Evolutionary conservation across 2,113 vertebrate genomes (phyloP).

Genomic region (Zootoca vivipara): DNA sequence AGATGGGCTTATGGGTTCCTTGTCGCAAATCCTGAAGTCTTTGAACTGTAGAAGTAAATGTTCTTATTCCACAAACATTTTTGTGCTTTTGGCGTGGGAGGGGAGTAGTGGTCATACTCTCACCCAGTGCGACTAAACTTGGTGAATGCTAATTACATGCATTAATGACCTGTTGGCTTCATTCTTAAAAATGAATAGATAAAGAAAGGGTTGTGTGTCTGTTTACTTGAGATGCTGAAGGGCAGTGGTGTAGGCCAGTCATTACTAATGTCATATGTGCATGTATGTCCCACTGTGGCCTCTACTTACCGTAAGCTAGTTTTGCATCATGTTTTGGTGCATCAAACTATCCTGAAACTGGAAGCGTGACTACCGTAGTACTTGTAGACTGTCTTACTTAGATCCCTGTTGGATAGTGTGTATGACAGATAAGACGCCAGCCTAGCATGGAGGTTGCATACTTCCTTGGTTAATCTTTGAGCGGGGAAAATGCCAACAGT

Average conservation of each 20-base stretch:
- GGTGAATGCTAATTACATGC: background rate
- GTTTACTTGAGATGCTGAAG: too few species aligned
- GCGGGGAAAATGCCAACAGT: too few species aligned
- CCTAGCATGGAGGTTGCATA: too few species aligned
- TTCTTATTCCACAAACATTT: background rate
- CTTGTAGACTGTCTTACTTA: background rate
- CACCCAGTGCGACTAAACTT: background rate
- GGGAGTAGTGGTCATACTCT: slow-evolving; percentile 18
- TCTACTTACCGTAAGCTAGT: background rate
- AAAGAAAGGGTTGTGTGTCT: background rate
- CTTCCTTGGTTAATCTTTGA: too few species aligned
- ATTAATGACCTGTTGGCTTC: background rate
- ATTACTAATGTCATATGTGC: background rate
- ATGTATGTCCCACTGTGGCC: too few species aligned
- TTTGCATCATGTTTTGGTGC: background rate
- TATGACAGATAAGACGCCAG: too few species aligned
- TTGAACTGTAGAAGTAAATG: background rate
- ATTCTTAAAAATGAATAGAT: background rate
- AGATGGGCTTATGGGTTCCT: background rate
- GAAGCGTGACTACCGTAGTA: background rate
- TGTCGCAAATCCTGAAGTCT: background rate
- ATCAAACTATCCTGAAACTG: background rate
- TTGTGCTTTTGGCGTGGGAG: background rate
- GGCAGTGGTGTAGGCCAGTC: background rate
- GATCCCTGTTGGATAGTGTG: too few species aligned